These are phyloP conservation scores for Sus cebifrons DNA, from an alignment of 2,797 vertebrate genomes.

Conservation along the genomic window DNA sequence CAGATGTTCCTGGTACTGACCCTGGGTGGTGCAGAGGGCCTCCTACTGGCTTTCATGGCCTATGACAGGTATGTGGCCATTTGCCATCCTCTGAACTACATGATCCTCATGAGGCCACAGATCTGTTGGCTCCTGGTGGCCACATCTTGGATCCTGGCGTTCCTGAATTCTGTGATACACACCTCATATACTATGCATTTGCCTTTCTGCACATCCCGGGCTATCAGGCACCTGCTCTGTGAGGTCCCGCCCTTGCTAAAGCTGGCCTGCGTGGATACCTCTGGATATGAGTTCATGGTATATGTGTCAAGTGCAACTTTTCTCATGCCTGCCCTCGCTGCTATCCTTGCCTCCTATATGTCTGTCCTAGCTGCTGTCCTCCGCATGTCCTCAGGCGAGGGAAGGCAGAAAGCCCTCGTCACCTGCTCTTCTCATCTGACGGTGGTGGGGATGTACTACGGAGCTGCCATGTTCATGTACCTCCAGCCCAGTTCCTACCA, in stretches of 20 bases:
- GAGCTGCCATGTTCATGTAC: conserved; percentile 48
- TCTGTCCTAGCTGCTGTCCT: conserved; percentile 49
- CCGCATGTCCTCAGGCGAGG: conserved; percentile 27
- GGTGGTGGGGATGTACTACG: conserved; percentile 59
- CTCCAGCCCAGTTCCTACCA: conserved; percentile 10
- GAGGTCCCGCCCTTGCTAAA: conserved; percentile 42
- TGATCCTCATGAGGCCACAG: conserved; percentile 20
- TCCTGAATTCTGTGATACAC: background rate
- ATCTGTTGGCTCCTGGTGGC: conserved; percentile 28
- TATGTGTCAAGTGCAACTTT: background rate
- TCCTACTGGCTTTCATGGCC: conserved; percentile 73
- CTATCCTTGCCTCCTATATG: conserved; percentile 52
- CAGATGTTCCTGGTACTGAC: conserved; percentile 67
- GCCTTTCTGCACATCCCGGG: conserved; percentile 42
- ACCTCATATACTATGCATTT: conserved; percentile 21
- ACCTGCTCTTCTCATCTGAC: conserved; percentile 73
- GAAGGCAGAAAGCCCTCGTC: conserved; percentile 57
- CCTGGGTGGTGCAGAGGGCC: conserved; percentile 50
- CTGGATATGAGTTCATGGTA: background rate
- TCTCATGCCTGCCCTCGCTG: background rate
- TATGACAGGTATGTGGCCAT: conserved; percentile 61
- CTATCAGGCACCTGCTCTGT: conserved; percentile 56
- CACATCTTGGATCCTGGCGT: background rate
- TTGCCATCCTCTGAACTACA: conserved; percentile 67
- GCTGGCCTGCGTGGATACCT: conserved; percentile 32